Evolutionary conservation across 2,113 vertebrate genomes (phyloP).

Genomic region (Rissa tridactyla): DNA sequence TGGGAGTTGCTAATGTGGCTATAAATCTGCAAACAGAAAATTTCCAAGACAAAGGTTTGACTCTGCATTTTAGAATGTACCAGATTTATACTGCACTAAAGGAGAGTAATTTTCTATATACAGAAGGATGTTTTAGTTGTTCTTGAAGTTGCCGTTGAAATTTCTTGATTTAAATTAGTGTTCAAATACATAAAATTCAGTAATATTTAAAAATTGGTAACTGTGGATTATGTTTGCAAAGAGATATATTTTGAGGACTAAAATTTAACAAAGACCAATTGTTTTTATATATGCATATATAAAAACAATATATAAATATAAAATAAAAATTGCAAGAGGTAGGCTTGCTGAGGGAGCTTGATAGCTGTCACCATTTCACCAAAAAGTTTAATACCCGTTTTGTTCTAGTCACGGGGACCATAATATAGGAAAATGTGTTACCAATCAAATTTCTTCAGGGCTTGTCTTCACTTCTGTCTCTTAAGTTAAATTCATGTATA

Average conservation of each 20-base stretch:
- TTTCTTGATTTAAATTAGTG: neutral
- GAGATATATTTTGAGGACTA: neutral
- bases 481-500: neutral
- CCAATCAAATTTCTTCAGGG: neutral
- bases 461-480: neutral
- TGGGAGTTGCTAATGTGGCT: neutral
- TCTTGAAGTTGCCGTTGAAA: neutral
- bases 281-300: neutral
- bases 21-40: conserved; percentile 7
- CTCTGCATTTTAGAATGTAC: neutral
- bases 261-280: neutral
- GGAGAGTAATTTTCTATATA: neutral
- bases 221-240: neutral
- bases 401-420: neutral
- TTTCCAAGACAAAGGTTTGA: neutral
- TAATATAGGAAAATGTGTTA: neutral
- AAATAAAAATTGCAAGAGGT: neutral
- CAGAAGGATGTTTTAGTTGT: neutral
- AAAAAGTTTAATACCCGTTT: neutral
- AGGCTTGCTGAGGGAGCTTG: neutral
- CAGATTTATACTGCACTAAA: neutral
- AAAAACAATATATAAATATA: neutral
- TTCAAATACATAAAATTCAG: neutral
- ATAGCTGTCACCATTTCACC: neutral
- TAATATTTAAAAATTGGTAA: neutral